phyloP scores from a whole-genome alignment of 2,888 invertebrate genomes.

The Dolomedes plantarius region DNA sequence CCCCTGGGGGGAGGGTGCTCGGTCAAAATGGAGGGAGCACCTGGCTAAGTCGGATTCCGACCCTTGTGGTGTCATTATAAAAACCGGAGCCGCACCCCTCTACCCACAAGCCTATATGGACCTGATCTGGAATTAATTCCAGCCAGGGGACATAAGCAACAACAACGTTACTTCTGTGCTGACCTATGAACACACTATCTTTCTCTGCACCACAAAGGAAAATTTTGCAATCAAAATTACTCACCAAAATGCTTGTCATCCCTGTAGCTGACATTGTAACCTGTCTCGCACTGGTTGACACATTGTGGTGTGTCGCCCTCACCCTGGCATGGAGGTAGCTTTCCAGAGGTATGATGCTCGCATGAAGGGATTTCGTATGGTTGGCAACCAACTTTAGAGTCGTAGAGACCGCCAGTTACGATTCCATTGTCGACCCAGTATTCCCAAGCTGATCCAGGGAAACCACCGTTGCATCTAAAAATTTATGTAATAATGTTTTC shows the following conservation, averaged over 20 bases:
- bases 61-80: too few relatives aligned
- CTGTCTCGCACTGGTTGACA: slow-evolving; percentile 81
- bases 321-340: slow-evolving; percentile 84
- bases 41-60: too few relatives aligned
- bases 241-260: slow-evolving; percentile 86
- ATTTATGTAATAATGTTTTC: slow-evolving; percentile 25
- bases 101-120: too few relatives aligned
- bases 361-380: slow-evolving; percentile 91
- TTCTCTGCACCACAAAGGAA: too few relatives aligned
- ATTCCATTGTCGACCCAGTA: slow-evolving; percentile 90
- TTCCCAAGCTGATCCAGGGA: slow-evolving; percentile 88
- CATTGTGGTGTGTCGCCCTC: slow-evolving; percentile 88
- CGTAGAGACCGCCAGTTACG: slow-evolving; percentile 90
- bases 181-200: too few relatives aligned
- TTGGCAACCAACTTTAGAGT: slow-evolving; percentile 86
- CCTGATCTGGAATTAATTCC: too few relatives aligned
- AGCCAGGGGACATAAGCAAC: too few relatives aligned
- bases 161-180: too few relatives aligned
- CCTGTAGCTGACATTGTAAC: slow-evolving; percentile 83
- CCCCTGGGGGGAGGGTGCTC: too few relatives aligned
- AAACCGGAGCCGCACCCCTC: too few relatives aligned
- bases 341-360: slow-evolving; percentile 91
- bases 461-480: slow-evolving; percentile 86
- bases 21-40: too few relatives aligned
- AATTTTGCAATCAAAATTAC: too few relatives aligned